Percentiles rank a stretch among this genome's conserved stretches.
Evolutionary conservation across 2,113 vertebrate species (phyloP).

Genomic region (Abramis brama): DNA sequence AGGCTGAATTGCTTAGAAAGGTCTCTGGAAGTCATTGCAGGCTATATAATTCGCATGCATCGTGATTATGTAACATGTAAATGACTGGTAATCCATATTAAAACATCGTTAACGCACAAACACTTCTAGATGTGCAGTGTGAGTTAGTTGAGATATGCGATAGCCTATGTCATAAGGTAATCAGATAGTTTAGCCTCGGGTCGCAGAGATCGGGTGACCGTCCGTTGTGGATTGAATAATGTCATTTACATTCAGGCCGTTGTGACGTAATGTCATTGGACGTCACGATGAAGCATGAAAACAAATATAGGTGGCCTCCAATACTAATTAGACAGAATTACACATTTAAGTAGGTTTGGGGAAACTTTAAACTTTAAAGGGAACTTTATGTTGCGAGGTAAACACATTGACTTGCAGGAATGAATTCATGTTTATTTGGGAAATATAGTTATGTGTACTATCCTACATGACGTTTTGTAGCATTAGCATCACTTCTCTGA

Average conservation of each 20-base stretch:
- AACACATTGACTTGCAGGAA: neutral
- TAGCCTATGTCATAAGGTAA: conserved; percentile 31
- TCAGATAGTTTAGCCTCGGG: conserved; percentile 48
- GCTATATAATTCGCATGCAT: neutral
- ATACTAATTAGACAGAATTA: neutral
- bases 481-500: neutral
- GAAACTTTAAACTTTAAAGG: neutral
- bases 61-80: conserved; percentile 9
- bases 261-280: neutral
- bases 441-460: neutral
- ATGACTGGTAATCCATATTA: neutral
- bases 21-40: neutral
- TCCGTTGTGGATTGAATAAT: conserved; percentile 19
- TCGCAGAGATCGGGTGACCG: conserved; percentile 47
- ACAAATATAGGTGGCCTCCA: neutral
- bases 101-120: neutral
- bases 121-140: neutral
- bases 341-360: neutral
- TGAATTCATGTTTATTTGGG: neutral
- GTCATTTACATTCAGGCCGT: conserved; percentile 14
- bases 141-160: conserved; percentile 41
- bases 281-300: neutral
- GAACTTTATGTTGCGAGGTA: neutral
- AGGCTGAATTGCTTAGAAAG: too few species aligned
- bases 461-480: neutral